Percentiles rank a stretch among this genome's conserved stretches.
Evolutionary conservation across 2,113 vertebrate genomes (phyloP).

Genomic region (Sturnus vulgaris): DNA sequence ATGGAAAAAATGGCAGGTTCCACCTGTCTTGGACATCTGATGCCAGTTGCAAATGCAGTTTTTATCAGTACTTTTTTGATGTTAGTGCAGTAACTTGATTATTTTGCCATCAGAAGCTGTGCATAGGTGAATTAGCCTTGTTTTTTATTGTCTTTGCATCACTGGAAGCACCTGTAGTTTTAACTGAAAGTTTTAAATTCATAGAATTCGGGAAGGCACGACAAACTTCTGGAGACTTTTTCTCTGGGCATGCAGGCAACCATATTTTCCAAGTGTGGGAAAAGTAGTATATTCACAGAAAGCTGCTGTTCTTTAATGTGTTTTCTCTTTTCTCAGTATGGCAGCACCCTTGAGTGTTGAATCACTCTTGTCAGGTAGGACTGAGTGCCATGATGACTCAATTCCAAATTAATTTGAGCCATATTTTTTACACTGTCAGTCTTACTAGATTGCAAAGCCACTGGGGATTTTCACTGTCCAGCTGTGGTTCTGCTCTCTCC

Average conservation of each 20-base stretch:
- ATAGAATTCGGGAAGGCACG: neutral
- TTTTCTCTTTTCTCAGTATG: neutral
- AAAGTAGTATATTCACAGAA: neutral
- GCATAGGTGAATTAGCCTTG: neutral
- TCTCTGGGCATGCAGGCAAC: neutral
- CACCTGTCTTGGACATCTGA: neutral
- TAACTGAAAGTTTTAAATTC: neutral
- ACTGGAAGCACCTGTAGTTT: neutral
- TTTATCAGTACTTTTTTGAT: neutral
- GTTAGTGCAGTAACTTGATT: neutral
- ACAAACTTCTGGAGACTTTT: neutral
- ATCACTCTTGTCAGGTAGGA: neutral
- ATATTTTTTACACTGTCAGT: neutral
- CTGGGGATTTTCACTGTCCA: neutral
- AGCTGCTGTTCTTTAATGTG: neutral
- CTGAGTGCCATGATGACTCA: neutral
- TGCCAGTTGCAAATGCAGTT: neutral
- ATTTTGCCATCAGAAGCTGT: neutral
- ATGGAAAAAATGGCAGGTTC: neutral
- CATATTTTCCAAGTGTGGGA: neutral
- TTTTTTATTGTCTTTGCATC: neutral
- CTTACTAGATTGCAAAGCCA: neutral
- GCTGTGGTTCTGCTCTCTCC: neutral
- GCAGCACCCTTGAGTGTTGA: neutral
- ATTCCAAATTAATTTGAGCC: neutral